Conservation (phyloP, 2,797 vertebrate genomes). For the Mormyrops attenuatus region DNA sequence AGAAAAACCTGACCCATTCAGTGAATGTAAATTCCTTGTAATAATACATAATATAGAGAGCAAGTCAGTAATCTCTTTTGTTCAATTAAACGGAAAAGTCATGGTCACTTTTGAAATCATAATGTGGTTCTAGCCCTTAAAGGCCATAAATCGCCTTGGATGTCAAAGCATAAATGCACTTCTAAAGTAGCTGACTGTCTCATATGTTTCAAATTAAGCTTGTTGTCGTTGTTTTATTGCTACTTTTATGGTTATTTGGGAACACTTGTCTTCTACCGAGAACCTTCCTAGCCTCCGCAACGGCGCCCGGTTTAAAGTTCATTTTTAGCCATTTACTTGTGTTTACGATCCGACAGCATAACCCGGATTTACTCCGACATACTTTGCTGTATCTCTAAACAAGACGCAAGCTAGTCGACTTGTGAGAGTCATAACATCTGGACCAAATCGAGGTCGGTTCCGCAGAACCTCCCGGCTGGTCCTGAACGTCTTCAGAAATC, state of each 20-base stretch:
- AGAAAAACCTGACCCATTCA: neutral
- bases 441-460: neutral
- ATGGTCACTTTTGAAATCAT: neutral
- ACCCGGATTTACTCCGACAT: neutral
- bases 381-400: neutral
- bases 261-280: neutral
- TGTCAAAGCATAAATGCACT: neutral
- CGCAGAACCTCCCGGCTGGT: neutral
- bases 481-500: neutral
- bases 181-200: neutral
- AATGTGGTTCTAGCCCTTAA: neutral
- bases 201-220: neutral
- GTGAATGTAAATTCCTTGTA: neutral
- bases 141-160: neutral
- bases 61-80: neutral
- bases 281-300: neutral
- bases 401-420: neutral
- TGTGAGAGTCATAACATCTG: neutral
- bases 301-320: neutral
- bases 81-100: neutral
- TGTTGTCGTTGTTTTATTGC: neutral
- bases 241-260: neutral
- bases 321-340: neutral
- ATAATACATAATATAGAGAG: neutral
- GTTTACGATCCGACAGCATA: neutral